Base-by-base conservation (phyloP, 2,888 invertebrate genomes). In the Dicyrtoma fusca region DNA sequence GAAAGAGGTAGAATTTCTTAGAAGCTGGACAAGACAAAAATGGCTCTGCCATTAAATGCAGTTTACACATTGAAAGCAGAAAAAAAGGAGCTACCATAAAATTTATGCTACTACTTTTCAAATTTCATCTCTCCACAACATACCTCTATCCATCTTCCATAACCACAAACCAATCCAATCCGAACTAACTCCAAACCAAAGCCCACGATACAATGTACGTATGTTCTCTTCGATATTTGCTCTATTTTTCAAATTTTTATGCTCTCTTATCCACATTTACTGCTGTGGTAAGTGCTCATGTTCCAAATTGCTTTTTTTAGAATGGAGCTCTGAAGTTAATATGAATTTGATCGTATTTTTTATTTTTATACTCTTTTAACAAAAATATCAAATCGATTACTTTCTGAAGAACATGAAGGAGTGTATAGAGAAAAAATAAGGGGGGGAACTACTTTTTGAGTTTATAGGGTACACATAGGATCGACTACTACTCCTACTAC, bases 1-100 rank as follows among this genome's bases (percentile, higher is more conserved):
- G 34, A 34, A 34, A 5, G 3, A 5, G 34, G 34, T 34, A 8
- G 34, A 34, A 34, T 5, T 34, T 34, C 34, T n/a, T n/a, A n/a
- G n/a, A 34, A 34, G 34, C 34, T 61, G 61, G 61, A 61, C 61
- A 42, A 59, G 44, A 61, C 44, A 44, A 61, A 17, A 42, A 42
- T 17, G 61, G 26, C 26, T n/a, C 6, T 1, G 11, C 59, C 26
- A 59, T 61, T 61, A 61, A 34, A 61, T 61, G 61, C 61, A 61
- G 61, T 61, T 61, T 61, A 17, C 61, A 61, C n/a, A 34, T 61
- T 17, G 17, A 61, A 13, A 59, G 14, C 42, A 42, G 14, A 59
- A 23, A 51, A 55, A 55, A 19, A 57, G 57, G 25, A 25, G 57
- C 25, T 57, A n/a, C 57, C 14, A 13, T 42, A 44, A 17, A 61